Base-by-base conservation (phyloP, 2,797 vertebrate genomes). In the Anas bernieri region DNA sequence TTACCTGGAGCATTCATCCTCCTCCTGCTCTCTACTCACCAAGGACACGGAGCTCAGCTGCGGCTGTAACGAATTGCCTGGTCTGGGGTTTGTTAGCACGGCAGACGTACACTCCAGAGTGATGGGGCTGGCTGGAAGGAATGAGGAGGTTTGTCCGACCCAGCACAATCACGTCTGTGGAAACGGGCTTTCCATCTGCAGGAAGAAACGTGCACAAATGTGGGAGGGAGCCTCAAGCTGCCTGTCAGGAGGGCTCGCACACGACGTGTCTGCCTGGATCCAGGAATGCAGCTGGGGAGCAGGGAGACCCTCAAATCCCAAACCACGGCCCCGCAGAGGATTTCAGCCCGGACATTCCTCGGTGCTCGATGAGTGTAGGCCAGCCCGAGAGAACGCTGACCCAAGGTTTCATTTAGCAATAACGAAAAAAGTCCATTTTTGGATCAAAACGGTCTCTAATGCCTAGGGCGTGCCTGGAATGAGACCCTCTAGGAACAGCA, bases 81-180 rank as follows among this genome's bases (percentile, higher is more conserved):
- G 99, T 99, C 85, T 97, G 99, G 86, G 99, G 99, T 94, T 99
- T 99, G 98, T 99, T 99, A 93, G 99, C 99, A 10, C 99, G 98
- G 96, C 99, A 99, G 85, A 99, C 98, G 1, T 99, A 99, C 61
- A 99, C 94, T 25, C 99, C 99, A 0, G 98, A 98, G 91, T 99
- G 99, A 92, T 98, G 98, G 84, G 98, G 98, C 91, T 99, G 98
- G 2, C 98, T 98, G 85, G 98, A 98, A 90, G 98, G 97, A 95
- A 99, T 99, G 69, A 99, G 98, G 45, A 99, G 98, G 95, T 99
- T 99, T 90, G 99, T 99, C 91, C 98, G 95, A 67, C 98, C 98
- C 93, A 99, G 96, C 85, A 99, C 98, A 14, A 99, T 98, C 93
- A 99, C 98, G 85, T 99, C 99, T 5, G 99, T 98, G 93, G 99